phyloP scores from a whole-genome alignment of 2,113 vertebrate genomes.

The Megaceryle torquata region DNA sequence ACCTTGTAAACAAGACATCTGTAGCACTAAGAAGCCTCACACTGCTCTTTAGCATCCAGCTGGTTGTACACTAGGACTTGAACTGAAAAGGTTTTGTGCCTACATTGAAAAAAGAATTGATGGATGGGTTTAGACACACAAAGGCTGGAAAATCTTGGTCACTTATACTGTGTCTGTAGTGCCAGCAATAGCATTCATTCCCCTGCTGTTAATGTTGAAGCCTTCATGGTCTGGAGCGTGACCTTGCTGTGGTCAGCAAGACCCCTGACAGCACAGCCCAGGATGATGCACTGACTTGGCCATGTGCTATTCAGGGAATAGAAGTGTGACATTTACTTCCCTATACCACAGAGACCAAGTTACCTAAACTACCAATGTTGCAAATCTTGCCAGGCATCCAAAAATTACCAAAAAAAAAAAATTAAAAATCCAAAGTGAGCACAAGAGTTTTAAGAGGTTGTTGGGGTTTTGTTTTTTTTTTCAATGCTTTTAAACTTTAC shows the following conservation, averaged over 20 bases:
- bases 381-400: not conserved
- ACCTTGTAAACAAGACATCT: not conserved
- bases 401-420: not conserved
- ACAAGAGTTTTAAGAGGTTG: not conserved
- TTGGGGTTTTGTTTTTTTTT: not conserved
- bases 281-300: not conserved
- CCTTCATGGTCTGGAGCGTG: not conserved
- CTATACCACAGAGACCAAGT: not conserved
- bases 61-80: not conserved
- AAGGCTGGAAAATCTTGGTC: not conserved
- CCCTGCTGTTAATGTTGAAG: not conserved
- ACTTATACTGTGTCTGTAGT: not conserved
- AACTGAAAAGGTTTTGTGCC: not conserved
- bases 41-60: not conserved
- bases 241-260: not conserved
- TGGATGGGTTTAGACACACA: not conserved
- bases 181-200: not conserved
- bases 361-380: not conserved
- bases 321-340: not conserved
- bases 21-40: not conserved
- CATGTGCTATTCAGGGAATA: not conserved
- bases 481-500: not conserved
- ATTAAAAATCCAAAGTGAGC: not conserved
- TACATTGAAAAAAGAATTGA: not conserved
- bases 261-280: rapidly evolving